Evolutionary conservation across 2,888 invertebrate genomes (phyloP), one percentile per base, ranked within the genome.

Genomic region (Tricholauxania praeusta): DNA sequence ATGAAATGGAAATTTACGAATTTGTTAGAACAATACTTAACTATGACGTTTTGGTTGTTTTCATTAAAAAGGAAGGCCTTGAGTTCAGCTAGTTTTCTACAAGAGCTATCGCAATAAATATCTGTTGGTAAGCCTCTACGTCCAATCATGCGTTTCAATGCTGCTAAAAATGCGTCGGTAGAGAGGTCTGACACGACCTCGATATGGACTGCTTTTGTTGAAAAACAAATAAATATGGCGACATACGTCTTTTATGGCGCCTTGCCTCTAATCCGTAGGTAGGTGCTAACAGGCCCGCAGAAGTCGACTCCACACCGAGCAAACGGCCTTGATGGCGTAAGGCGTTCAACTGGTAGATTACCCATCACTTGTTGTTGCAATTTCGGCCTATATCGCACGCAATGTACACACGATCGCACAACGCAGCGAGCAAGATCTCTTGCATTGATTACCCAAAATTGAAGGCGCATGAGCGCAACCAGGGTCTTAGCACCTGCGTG

Each of bases 401-500:
- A 72, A 55, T 74, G 70, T 51, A 65, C 39, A 51, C 72, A 77
- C 0, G 52, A 63, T 22, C 66, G 55, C 6, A 70, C 73, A 28
- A 73, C 57, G 12, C 47, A 55, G 39, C 75, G 69, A 60, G 72
- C 65, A 12, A 74, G 22, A 39, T 71, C 72, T 65, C 72, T 52
- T 28, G 63, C 60, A 49, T 66, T 73, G 17, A 74, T 72, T 28
- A 73, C 66, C 73, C 74, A 73, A 52, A 74, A 74, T 15, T 53
- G 48, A 39, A 69, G 60, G 39, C 72, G 55, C 15, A 71, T 59
- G 15, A 75, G 60, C 3, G 75, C 65, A n/a, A 75, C 65, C 22
- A 76, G 28, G 12, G 75, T 55, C 19, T 74, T 78, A 12, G 75
- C 49, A 19, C 74, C 76, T 51, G 74, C 76, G 49, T 78, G 74